phyloP scores from a whole-genome alignment of 2,888 invertebrate genomes.

The Papilio gigon region DNA sequence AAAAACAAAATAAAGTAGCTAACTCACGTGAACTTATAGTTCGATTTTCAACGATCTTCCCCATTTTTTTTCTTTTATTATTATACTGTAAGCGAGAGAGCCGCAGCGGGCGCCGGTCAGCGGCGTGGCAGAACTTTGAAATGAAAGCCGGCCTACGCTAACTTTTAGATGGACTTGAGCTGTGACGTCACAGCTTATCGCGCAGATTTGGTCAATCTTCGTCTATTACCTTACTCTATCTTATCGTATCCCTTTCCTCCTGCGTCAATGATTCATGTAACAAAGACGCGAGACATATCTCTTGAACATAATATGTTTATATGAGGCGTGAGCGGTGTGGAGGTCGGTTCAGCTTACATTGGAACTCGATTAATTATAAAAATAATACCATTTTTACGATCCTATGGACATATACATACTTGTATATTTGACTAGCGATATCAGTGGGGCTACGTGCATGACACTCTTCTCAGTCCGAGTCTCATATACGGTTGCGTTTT shows the following conservation, averaged over 20 bases:
- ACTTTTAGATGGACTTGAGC: neutral
- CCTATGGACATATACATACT: too few species aligned
- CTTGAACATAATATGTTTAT: too few species aligned
- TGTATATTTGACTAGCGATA: too few species aligned
- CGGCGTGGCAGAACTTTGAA: neutral
- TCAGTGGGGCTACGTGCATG: too few species aligned
- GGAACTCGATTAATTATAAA: too few species aligned
- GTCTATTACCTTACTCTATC: neutral
- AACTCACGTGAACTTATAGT: conserved; percentile 1
- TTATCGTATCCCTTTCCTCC: neutral
- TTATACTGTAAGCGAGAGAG: neutral
- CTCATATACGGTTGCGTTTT: too few species aligned
- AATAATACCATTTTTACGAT: too few species aligned
- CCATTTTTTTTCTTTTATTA: neutral
- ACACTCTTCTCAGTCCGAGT: too few species aligned
- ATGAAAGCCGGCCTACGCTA: neutral
- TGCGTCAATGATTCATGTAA: neutral
- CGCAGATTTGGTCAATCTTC: neutral
- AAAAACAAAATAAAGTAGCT: neutral
- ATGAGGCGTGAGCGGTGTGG: too few species aligned
- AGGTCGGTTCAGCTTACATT: too few species aligned
- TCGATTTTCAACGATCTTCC: neutral
- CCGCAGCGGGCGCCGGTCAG: neutral
- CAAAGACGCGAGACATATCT: too few species aligned
- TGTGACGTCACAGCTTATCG: conserved; percentile 1